Evolutionary conservation across 2,888 invertebrate species (phyloP).

Genomic region (Agrochola litura): DNA sequence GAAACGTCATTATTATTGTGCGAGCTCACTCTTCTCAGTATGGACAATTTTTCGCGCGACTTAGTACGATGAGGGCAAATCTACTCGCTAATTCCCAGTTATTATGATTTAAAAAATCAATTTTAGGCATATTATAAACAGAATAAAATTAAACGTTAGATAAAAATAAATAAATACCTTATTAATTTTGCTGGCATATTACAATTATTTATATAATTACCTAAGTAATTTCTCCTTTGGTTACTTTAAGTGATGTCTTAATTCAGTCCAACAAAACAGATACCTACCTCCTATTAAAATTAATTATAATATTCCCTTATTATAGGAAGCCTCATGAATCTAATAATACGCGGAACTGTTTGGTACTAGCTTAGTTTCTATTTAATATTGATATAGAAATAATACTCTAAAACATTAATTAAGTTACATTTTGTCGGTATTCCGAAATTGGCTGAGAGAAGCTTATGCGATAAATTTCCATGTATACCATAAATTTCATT

Average conservation of each 20-base stretch:
- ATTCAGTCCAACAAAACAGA: not conserved
- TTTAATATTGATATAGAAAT: slow-evolving; percentile 44
- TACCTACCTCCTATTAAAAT: not conserved
- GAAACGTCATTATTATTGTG: too few species aligned
- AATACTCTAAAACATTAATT: slow-evolving; percentile 51
- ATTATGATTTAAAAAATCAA: not conserved
- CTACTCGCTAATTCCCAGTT: too few species aligned
- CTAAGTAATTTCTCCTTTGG: not conserved
- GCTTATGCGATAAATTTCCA: slow-evolving; percentile 72
- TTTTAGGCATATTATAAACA: not conserved
- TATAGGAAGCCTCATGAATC: slow-evolving; percentile 1
- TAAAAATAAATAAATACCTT: not conserved
- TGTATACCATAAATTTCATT: slow-evolving; percentile 73
- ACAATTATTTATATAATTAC: not conserved
- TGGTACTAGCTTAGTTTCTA: slow-evolving; percentile 10
- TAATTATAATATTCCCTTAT: not conserved
- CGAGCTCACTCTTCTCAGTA: too few species aligned
- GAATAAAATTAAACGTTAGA: not conserved
- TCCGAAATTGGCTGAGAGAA: slow-evolving; percentile 63
- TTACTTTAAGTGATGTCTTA: not conserved
- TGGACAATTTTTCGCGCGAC: too few species aligned
- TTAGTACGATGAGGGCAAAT: too few species aligned
- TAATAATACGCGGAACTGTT: slow-evolving; percentile 10
- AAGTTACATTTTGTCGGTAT: slow-evolving; percentile 60
- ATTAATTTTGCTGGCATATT: not conserved